Evolutionary conservation across 2,113 vertebrate species (phyloP), one percentile per base, ranked within the genome.

Genomic region (Piaya cayana): DNA sequence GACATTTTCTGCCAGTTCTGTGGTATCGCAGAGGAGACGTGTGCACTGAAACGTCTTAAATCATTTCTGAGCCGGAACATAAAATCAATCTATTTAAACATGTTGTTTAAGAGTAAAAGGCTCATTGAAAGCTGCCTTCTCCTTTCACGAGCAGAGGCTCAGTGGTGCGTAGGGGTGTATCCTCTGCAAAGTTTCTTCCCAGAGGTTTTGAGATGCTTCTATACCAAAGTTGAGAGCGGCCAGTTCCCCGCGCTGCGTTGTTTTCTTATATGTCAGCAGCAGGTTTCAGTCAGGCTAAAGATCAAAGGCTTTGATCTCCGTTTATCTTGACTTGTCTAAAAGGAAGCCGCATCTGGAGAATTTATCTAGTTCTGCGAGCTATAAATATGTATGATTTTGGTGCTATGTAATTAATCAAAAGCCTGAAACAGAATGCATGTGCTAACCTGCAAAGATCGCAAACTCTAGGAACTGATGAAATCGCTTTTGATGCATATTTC

Each of bases 271-370:
- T 68, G 90, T 89, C 94, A 96, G 96, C 92, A 95, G 90, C 79
- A 93, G 95, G 88, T 83, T 94, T 93, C 76, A 88, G 93, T 82
- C 90, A 90, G 95, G 95, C 84, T 94, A 53, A 67, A 95, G 96
- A 98, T 97, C 96, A 98, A 96, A 98, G 95, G 83, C 82, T 97
- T 95, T 97, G 88, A 90, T 95, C 56, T 91, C 88, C 95, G 85
- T 92, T 94, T 85, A 88, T 95, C 88, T 88, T 52, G 15, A 76
- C 94, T 95, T 79, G 90, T 89, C 86, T 76, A 75, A 96, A 92
- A 94, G 22, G 87, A 95, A 95, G 94, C 95, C 87, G 94, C 96
- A 94, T 96, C 82, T 95, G 67, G 69, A 93, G 95, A 90, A 92
- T 74, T 88, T 93, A 77, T 96, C 95, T 90, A 77, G 93, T 96